Evolutionary conservation across 2,113 vertebrate species (phyloP).

Genomic region (Sturnus vulgaris): DNA sequence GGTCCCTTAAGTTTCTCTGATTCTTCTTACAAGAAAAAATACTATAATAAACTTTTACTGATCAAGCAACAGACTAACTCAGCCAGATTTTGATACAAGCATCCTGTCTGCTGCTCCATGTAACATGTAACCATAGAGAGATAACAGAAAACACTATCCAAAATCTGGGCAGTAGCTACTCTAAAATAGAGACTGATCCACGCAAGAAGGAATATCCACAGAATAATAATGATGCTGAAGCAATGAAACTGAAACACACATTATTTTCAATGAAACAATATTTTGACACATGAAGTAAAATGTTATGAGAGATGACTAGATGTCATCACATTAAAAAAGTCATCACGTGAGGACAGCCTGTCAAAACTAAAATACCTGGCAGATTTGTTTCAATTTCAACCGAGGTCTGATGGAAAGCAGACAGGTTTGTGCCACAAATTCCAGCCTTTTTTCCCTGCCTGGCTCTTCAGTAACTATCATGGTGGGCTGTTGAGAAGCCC

Average conservation of each 20-base stretch:
- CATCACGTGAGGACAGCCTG: not conserved
- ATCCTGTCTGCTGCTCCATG: not conserved
- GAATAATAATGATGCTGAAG: not conserved
- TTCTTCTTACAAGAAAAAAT: not conserved
- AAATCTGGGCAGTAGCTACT: not conserved
- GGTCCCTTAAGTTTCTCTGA: not conserved
- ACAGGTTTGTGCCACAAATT: not conserved
- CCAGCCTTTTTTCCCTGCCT: not conserved
- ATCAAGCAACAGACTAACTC: not conserved
- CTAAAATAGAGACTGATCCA: not conserved
- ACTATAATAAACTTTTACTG: not conserved
- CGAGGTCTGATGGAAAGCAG: not conserved
- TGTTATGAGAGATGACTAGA: not conserved
- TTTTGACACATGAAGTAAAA: conserved; percentile 11
- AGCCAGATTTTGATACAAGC: not conserved
- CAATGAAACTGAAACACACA: not conserved
- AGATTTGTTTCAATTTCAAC: not conserved
- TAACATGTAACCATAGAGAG: fast-evolving
- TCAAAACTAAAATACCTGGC: not conserved
- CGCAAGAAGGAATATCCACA: not conserved
- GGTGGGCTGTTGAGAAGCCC: conserved; percentile 47
- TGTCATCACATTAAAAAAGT: not conserved
- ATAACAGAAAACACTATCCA: not conserved
- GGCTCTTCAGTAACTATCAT: not conserved
- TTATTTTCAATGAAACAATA: not conserved